A percentile compares a stretch with the other conserved stretches of the same genome.
Evolutionary conservation across 1,140 invertebrate species (phyloP).

Genomic region (Nasonia giraulti): DNA sequence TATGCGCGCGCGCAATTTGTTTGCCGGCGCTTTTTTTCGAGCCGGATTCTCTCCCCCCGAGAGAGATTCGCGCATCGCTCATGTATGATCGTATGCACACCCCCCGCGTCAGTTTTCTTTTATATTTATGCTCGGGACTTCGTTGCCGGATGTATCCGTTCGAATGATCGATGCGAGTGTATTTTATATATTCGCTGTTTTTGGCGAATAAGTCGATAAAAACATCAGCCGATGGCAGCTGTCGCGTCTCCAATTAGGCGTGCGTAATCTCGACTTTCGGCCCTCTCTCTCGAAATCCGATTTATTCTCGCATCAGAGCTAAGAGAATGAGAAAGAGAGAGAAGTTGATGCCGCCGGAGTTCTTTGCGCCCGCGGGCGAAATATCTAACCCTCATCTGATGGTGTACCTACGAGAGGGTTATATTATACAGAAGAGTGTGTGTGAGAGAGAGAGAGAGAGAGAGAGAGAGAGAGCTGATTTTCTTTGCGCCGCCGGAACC

Average conservation of each 20-base stretch:
- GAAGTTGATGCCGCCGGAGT: neutral
- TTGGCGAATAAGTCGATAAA: neutral
- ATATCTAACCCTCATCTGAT: neutral
- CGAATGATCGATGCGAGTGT: neutral
- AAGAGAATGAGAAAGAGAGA: no score
- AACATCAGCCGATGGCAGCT: slow-evolving; percentile 37
- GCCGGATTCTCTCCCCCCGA: neutral
- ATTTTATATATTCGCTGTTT: no score
- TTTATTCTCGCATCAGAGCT: no score
- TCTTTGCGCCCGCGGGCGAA: slow-evolving; percentile 23
- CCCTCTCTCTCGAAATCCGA: slow-evolving; percentile 48
- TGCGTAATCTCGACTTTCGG: slow-evolving; percentile 47
- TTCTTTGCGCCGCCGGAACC: slow-evolving; percentile 42
- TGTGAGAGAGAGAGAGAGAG: neutral
- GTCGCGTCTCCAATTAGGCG: slow-evolving; percentile 52
- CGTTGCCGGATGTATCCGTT: neutral
- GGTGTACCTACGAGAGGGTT: neutral
- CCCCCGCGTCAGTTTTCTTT: neutral
- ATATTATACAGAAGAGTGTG: neutral
- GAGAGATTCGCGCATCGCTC: neutral
- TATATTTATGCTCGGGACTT: neutral
- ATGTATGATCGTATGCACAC: neutral
- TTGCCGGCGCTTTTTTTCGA: slow-evolving; percentile 6
- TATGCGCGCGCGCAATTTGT: slow-evolving; percentile 45
- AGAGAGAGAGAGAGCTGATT: slow-evolving; percentile 25